A percentile compares a stretch with the other conserved stretches of the same genome.
phyloP scores from a whole-genome alignment of 2,797 vertebrate genomes.

The Sebastes reedi region DNA sequence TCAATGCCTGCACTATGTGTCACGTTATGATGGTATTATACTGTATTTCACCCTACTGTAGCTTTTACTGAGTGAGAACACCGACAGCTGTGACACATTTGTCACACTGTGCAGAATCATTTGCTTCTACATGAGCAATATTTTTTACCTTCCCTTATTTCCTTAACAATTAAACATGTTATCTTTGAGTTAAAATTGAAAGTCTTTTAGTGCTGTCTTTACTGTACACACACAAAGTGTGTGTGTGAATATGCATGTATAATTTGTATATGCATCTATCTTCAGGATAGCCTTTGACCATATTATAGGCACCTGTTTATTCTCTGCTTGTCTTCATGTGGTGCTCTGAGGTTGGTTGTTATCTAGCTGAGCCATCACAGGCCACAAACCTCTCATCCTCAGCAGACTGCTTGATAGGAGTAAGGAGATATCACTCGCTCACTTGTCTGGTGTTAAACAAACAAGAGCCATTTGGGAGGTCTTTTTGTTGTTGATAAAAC shows the following conservation, averaged over 20 bases:
- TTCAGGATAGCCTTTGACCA: background rate
- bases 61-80: background rate
- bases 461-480: background rate
- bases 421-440: background rate
- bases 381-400: background rate
- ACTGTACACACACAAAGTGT: background rate
- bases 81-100: background rate
- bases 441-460: background rate
- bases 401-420: background rate
- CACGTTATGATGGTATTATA: background rate
- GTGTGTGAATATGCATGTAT: background rate
- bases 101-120: background rate
- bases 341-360: background rate
- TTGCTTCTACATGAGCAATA: background rate
- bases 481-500: background rate
- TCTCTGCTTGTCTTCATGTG: background rate
- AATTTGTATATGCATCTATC: background rate
- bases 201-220: background rate
- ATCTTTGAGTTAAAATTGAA: background rate
- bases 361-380: background rate
- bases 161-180: background rate
- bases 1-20: background rate
- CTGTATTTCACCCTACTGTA: background rate
- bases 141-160: background rate
- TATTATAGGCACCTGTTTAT: background rate